Evolutionary conservation across 2,113 vertebrate genomes (phyloP).

Genomic region (Donacobius atricapilla): DNA sequence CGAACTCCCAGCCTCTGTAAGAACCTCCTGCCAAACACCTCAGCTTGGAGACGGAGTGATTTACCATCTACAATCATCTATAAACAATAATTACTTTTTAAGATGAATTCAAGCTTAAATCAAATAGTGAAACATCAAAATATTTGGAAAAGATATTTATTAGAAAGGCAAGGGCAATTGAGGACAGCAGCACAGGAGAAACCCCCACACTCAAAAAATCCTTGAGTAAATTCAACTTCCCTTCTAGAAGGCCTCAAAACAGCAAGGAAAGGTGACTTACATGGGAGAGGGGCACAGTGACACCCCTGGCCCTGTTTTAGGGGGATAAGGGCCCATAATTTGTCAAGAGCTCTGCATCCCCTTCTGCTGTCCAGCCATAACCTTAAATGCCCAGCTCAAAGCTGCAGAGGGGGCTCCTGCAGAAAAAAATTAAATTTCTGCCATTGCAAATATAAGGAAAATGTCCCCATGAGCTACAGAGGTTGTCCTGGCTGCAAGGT

Average conservation of each 20-base stretch:
- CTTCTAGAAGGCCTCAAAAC: background rate
- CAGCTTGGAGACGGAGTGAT: background rate
- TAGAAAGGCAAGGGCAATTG: background rate
- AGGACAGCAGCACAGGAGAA: background rate
- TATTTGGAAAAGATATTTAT: background rate
- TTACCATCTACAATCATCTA: background rate
- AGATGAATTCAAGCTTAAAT: background rate
- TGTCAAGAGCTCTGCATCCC: background rate
- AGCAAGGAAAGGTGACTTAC: background rate
- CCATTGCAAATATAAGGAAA: background rate
- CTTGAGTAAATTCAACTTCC: background rate
- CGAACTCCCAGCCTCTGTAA: background rate
- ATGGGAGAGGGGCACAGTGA: background rate
- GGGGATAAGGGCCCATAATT: too few species aligned
- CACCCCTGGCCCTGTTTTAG: rapidly evolving
- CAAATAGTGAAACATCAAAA: background rate
- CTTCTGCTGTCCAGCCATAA: rapidly evolving
- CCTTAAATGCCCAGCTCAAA: background rate
- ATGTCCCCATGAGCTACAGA: background rate
- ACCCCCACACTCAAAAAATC: background rate
- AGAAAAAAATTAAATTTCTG: background rate
- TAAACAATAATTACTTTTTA: background rate
- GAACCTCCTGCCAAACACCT: background rate
- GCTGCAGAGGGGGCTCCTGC: background rate
- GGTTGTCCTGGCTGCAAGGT: background rate